Base-by-base conservation (phyloP, 2,113 vertebrate genomes). In the Planiliza haematocheilus region DNA sequence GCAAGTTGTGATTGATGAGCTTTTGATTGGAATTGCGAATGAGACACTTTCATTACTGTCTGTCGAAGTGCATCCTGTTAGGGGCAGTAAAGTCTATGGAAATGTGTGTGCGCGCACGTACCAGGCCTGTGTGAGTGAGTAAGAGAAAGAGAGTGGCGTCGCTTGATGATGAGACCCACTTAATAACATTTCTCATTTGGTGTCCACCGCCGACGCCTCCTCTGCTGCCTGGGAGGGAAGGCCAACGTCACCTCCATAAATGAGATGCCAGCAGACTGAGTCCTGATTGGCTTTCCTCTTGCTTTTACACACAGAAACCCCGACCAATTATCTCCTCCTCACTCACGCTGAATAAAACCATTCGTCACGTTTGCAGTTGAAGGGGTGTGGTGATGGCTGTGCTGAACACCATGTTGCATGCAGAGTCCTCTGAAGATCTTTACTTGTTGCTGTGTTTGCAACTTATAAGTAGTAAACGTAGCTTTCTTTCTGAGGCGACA, bases 21-120 rank as follows among this genome's bases (percentile, higher is more conserved):
- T 91, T 94, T 92, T 93, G 91, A 89, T 93, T 93, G 89, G 90
- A 90, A 88, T 90, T 59, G 73, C 70, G 79, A 89, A 89, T 74
- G 86, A 92, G 90, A 90, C 86, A 91, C 85, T 93, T 93, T 94
- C 92, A 94, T 93, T 93, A 92, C 86, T 81, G 76, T 66, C 90
- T 90, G 89, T 90, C 89, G 43, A 85, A 89, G 82, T 86, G 90
- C 86, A 92, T 92, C 89, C 88, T 90, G 83, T 88, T 88, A 87
- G 86, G 79, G 78, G 78, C 83, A 83, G 72, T 85, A 88, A 87
- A 89, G 82, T 84, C 72, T 83, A 20, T 55, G 70, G 55, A 41
- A 74, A 76, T 60, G 46, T 52, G 39, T 43, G 58, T 45, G 41
- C 45, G 39, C 18, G 51, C 43, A 56, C 1, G 36, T 34, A 36